Conservation (phyloP, 2,113 vertebrate genomes). For the Buteo buteo region DNA sequence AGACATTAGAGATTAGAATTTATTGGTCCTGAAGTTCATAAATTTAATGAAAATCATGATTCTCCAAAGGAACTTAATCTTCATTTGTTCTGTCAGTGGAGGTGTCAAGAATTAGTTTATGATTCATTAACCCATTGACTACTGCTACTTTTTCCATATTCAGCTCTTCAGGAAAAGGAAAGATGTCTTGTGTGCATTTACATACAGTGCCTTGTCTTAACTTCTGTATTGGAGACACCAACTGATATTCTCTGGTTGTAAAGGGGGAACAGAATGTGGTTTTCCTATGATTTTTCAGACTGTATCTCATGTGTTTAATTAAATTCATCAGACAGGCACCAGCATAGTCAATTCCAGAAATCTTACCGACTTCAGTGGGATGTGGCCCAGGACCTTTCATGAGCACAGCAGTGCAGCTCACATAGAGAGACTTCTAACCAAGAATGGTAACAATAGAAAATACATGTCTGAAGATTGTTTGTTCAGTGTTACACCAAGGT, state of each 20-base stretch:
- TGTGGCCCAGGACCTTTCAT: background rate
- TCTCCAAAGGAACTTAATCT: slow-evolving; percentile 4
- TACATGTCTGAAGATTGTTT: background rate
- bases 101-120: background rate
- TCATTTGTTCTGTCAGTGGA: slow-evolving; percentile 20
- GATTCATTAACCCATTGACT: slow-evolving; percentile 28
- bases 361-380: background rate
- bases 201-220: background rate
- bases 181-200: background rate
- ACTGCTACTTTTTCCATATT: background rate
- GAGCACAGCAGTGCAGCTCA: background rate
- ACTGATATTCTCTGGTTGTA: background rate
- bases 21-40: slow-evolving; percentile 53
- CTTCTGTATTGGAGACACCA: background rate
- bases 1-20: slow-evolving; percentile 64
- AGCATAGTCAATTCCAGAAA: background rate
- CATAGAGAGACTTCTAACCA: background rate
- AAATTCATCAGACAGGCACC: background rate
- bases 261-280: background rate
- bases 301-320: background rate
- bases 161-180: background rate
- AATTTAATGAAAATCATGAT: slow-evolving; percentile 51
- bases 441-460: background rate
- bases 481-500: background rate
- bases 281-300: background rate